A percentile compares a stretch with the other conserved stretches of the same genome.
phyloP scores from a whole-genome alignment of 2,797 vertebrate genomes.

The Macroramphosus scolopax region DNA sequence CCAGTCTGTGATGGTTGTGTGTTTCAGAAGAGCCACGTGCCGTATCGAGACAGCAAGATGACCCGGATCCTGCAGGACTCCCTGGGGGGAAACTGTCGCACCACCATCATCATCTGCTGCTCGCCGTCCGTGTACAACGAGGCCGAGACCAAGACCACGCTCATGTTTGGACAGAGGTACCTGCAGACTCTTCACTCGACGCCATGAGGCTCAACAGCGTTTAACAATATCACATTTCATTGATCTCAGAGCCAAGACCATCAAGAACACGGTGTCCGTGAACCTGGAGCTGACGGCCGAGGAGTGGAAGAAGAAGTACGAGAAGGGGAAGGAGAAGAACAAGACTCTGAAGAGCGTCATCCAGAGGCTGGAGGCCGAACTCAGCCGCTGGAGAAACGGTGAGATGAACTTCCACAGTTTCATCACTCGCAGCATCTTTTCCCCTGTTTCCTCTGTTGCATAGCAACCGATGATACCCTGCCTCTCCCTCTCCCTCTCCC shows the following conservation, averaged over 20 bases:
- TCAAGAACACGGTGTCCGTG: slow-evolving; percentile 93
- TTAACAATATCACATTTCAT: too few species aligned
- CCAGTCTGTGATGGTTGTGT: too few species aligned
- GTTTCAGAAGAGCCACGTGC: slow-evolving; percentile 87
- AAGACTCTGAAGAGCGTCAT: slow-evolving; percentile 84
- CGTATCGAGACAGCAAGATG: slow-evolving; percentile 92
- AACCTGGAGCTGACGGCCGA: slow-evolving; percentile 93
- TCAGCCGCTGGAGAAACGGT: slow-evolving; percentile 90
- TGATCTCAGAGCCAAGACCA: slow-evolving; percentile 87
- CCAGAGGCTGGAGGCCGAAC: slow-evolving; percentile 87
- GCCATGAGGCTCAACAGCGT: too few species aligned
- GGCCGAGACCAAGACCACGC: slow-evolving; percentile 89
- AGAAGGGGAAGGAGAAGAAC: slow-evolving; percentile 93
- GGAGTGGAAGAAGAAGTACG: slow-evolving; percentile 95
- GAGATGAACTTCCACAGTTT: slow-evolving; percentile 34
- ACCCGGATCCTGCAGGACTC: slow-evolving; percentile 95
- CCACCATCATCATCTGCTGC: slow-evolving; percentile 94
- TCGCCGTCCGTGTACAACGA: slow-evolving; percentile 94
- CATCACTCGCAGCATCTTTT: slow-evolving; percentile 1
- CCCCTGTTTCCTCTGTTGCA: slow-evolving; percentile 29
- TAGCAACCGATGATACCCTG: slow-evolving; percentile 25
- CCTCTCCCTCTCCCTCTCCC: neutral
- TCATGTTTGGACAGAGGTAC: slow-evolving; percentile 93
- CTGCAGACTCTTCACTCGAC: neutral
- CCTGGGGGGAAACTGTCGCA: slow-evolving; percentile 92